These are phyloP conservation scores for Desmophyllum pertusum DNA, from an alignment of 92 coral and sea anemone genomes.

Conservation along the genomic window DNA sequence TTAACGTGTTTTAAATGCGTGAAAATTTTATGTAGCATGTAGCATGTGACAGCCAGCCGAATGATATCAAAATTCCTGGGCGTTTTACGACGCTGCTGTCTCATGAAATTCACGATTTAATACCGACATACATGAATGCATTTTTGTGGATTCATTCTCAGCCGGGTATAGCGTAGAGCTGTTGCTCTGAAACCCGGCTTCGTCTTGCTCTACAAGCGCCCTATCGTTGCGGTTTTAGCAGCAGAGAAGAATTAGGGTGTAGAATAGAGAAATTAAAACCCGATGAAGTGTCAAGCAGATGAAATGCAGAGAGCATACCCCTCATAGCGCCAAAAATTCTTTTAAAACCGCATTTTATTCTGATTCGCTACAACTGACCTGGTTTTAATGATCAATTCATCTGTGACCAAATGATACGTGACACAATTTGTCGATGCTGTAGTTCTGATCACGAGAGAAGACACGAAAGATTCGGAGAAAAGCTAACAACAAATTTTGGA, in stretches of 20 bases:
- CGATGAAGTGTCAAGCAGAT: slow-evolving; percentile 47
- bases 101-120: neutral
- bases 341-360: slow-evolving; percentile 22
- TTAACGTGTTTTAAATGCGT: neutral
- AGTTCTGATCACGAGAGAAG: neutral
- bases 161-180: neutral
- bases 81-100: neutral
- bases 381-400: neutral
- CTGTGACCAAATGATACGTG: neutral
- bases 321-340: slow-evolving; percentile 18
- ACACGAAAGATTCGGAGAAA: neutral
- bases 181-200: neutral
- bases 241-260: slow-evolving; percentile 36
- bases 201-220: neutral
- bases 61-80: neutral
- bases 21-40: neutral
- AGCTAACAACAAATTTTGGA: neutral
- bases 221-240: slow-evolving; percentile 29
- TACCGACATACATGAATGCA: neutral
- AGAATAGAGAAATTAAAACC: slow-evolving; percentile 30
- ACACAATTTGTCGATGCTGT: neutral
- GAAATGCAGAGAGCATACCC: slow-evolving; percentile 31
- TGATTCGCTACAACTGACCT: slow-evolving; percentile 5
- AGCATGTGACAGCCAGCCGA: neutral
- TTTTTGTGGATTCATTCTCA: neutral